Percentiles rank a stretch among this genome's conserved stretches.
These are phyloP conservation scores for Neodon shergylaensis DNA, from an alignment of 2,113 vertebrate species.

Conservation along the genomic window DNA sequence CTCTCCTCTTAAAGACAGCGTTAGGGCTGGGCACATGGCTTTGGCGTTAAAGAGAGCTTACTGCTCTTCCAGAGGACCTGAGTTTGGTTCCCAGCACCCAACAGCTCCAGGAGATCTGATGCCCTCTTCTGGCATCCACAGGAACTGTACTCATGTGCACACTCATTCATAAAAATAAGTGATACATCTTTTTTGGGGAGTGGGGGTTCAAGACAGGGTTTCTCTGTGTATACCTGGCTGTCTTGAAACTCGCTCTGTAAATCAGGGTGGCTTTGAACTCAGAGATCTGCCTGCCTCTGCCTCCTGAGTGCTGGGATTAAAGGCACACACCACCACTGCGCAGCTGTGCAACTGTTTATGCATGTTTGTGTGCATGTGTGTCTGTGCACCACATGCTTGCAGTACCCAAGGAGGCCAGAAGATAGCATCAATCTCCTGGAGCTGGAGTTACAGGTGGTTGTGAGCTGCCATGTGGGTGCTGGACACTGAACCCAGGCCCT, in stretches of 20 bases:
- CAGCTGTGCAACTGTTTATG: not conserved
- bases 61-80: not conserved
- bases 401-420: not conserved
- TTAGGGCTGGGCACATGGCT: not conserved
- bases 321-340: not conserved
- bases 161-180: not conserved
- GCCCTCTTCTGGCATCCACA: not conserved
- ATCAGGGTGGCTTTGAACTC: not conserved
- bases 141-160: not conserved
- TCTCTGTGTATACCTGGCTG: not conserved
- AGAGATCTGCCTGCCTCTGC: not conserved
- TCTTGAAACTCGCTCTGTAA: not conserved
- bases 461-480: not conserved
- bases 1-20: not conserved
- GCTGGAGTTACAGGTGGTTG: not conserved
- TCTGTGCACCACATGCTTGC: not conserved
- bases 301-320: not conserved
- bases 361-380: not conserved
- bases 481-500: not conserved
- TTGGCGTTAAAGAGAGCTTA: not conserved
- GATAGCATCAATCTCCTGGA: not conserved
- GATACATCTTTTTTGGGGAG: not conserved
- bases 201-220: not conserved
- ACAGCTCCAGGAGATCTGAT: not conserved
- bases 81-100: too few species aligned